Evolutionary conservation across 2,113 vertebrate genomes (phyloP).

Genomic region (Pampusana beccarii): DNA sequence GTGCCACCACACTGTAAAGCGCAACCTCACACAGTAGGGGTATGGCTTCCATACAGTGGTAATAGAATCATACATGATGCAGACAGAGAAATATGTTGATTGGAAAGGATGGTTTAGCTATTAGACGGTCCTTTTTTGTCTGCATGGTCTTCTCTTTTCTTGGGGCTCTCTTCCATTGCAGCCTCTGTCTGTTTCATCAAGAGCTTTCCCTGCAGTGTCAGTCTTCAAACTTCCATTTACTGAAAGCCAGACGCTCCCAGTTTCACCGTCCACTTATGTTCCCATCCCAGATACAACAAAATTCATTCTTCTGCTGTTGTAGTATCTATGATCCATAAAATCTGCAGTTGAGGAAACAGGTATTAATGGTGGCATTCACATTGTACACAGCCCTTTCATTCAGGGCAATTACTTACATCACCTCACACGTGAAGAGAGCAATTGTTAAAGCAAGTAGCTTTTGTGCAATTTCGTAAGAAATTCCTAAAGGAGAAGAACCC

Average conservation of each 20-base stretch:
- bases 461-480: background rate
- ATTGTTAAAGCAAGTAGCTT: background rate
- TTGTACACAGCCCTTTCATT: background rate
- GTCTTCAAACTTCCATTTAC: background rate
- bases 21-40: background rate
- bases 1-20: background rate
- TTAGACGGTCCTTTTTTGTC: background rate
- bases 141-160: background rate
- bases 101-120: background rate
- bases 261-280: background rate
- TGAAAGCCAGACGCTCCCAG: background rate
- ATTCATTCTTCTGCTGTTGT: background rate
- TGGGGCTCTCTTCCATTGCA: background rate
- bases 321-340: background rate
- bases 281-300: background rate
- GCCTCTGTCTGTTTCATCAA: background rate
- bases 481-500: background rate
- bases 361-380: constrained; percentile 16
- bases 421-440: background rate
- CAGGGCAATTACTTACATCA: background rate
- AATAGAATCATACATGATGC: background rate
- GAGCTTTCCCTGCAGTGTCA: background rate
- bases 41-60: background rate
- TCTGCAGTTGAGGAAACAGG: background rate
- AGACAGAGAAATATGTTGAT: background rate